These are phyloP conservation scores for Drosophila kokeensis DNA, from an alignment of 2,888 invertebrate species.

Conservation along the genomic window DNA sequence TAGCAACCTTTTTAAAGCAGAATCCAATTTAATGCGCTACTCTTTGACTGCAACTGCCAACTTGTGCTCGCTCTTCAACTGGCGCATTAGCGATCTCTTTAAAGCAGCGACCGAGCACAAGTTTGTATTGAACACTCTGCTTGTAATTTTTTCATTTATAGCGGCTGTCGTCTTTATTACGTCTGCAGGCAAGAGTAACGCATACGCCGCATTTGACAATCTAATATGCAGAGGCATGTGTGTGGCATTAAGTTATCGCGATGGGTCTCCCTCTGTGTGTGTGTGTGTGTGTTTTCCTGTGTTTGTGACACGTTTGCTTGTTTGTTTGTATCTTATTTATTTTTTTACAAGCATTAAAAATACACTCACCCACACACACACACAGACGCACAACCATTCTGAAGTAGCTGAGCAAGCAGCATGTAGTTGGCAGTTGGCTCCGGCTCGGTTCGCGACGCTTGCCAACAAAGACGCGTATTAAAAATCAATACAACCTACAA, in stretches of 20 bases:
- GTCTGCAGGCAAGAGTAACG: conserved; percentile 31
- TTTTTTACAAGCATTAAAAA: conserved; percentile 62
- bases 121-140: neutral
- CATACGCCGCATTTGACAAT: conserved; percentile 41
- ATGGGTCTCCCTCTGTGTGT: conserved; percentile 6
- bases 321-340: conserved; percentile 35
- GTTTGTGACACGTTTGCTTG: conserved; percentile 46
- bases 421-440: conserved; percentile 60
- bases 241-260: conserved; percentile 73
- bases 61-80: neutral
- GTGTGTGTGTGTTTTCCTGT: conserved; percentile 3
- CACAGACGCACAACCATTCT: neutral
- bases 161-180: conserved; percentile 35
- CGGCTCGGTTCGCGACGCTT: conserved; percentile 40
- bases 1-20: neutral
- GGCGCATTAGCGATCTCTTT: neutral
- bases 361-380: neutral
- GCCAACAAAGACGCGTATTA: conserved; percentile 67
- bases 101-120: neutral
- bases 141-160: conserved; percentile 30
- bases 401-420: conserved; percentile 38
- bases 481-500: conserved; percentile 76
- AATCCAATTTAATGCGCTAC: neutral
- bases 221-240: conserved; percentile 69
- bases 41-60: neutral